phyloP scores from a whole-genome alignment of 1,140 invertebrate species.

The Drosophila varians region DNA sequence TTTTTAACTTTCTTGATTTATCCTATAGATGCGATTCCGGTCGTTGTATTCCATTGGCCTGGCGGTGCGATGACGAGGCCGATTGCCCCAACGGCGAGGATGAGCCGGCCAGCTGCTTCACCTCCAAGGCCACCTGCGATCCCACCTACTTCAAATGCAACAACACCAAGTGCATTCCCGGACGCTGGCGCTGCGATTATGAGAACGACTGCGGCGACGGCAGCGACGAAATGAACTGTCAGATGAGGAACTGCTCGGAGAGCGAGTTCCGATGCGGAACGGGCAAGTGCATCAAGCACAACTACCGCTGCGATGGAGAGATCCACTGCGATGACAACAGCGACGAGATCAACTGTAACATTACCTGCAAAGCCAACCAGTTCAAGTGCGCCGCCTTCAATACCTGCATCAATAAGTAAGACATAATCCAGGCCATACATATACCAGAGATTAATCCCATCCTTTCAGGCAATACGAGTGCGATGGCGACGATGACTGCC shows the following conservation, averaged over 20 bases:
- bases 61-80: slow-evolving; percentile 91
- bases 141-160: slow-evolving; percentile 90
- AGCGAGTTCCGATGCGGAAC: slow-evolving; percentile 89
- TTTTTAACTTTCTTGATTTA: background rate
- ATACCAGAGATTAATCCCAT: background rate
- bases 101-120: slow-evolving; percentile 86
- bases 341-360: slow-evolving; percentile 87
- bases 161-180: slow-evolving; percentile 87
- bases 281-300: slow-evolving; percentile 88
- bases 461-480: slow-evolving; percentile 73
- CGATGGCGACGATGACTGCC: slow-evolving; percentile 93
- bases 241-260: slow-evolving; percentile 88
- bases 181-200: slow-evolving; percentile 92
- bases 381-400: slow-evolving; percentile 86
- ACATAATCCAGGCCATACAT: no score
- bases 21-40: slow-evolving; percentile 85
- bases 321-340: slow-evolving; percentile 89
- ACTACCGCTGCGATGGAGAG: slow-evolving; percentile 88
- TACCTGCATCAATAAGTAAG: slow-evolving; percentile 88
- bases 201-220: slow-evolving; percentile 92
- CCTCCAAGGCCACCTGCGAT: slow-evolving; percentile 86
- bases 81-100: slow-evolving; percentile 90
- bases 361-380: slow-evolving; percentile 78
- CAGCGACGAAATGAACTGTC: slow-evolving; percentile 89
- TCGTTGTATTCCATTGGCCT: slow-evolving; percentile 91